Percentiles rank a stretch among this genome's conserved stretches.
phyloP scores from a whole-genome alignment of 2,113 vertebrate species.

The Chlamydotis undulata region DNA sequence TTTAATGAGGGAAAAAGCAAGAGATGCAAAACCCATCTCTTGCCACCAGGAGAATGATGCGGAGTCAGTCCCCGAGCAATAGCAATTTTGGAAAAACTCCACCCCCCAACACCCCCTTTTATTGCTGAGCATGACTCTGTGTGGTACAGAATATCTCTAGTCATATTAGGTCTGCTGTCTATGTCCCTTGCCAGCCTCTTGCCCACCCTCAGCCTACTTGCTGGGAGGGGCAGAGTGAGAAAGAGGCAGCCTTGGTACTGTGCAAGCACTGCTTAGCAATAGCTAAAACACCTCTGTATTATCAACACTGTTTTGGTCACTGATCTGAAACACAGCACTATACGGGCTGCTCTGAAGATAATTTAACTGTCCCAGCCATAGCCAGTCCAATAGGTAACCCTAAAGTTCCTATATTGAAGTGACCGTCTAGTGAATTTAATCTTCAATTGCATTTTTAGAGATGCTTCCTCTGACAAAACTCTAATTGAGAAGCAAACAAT shows the following conservation, averaged over 20 bases:
- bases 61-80: accelerated
- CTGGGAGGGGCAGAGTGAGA: neutral
- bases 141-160: neutral
- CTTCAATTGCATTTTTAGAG: neutral
- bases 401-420: neutral
- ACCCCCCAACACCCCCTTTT: accelerated
- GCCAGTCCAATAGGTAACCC: neutral
- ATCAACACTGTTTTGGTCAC: neutral
- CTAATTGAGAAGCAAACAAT: neutral
- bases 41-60: neutral
- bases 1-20: neutral
- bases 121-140: neutral
- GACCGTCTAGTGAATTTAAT: neutral
- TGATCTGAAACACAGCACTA: neutral
- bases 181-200: neutral
- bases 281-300: neutral
- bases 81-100: neutral
- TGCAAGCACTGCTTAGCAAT: neutral
- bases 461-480: neutral
- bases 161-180: neutral
- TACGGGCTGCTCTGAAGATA: neutral
- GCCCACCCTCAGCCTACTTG: accelerated
- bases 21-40: neutral
- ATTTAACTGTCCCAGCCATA: neutral
- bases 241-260: neutral